These are phyloP conservation scores for Triplophysa tibetana DNA, from an alignment of 2,113 vertebrate genomes.

Conservation along the genomic window DNA sequence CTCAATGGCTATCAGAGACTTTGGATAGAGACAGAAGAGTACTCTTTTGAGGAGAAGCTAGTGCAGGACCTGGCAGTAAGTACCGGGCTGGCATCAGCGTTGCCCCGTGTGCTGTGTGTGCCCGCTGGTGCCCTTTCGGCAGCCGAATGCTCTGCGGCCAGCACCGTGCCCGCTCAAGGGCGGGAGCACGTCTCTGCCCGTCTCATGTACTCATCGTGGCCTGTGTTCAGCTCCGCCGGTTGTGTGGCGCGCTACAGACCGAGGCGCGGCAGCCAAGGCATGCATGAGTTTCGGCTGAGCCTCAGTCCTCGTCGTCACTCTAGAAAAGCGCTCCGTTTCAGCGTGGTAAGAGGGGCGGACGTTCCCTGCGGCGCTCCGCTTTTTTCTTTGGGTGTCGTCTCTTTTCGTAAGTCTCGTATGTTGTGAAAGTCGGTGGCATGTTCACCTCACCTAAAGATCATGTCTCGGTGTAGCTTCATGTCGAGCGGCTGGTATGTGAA, in stretches of 20 bases:
- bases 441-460: conserved; percentile 64
- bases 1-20: conserved; percentile 99
- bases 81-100: conserved; percentile 76
- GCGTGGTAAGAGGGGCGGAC: conserved; percentile 68
- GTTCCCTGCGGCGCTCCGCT: conserved; percentile 58
- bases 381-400: conserved; percentile 74
- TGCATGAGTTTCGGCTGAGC: conserved; percentile 74
- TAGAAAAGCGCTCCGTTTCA: conserved; percentile 70
- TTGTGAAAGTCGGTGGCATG: conserved; percentile 76
- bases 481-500: conserved; percentile 13
- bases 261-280: conserved; percentile 72
- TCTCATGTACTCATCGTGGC: conserved; percentile 59
- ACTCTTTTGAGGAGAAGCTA: conserved; percentile 99
- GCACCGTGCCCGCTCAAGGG: conserved; percentile 69
- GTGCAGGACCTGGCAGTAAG: conserved; percentile 99
- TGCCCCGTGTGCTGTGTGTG: conserved; percentile 71
- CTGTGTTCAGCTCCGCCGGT: conserved; percentile 64
- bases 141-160: conserved; percentile 73
- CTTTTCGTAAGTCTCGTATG: conserved; percentile 71
- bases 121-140: conserved; percentile 68
- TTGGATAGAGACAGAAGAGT: conserved; percentile 99
- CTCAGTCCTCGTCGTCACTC: conserved; percentile 57
- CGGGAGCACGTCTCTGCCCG: conserved; percentile 66
- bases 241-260: conserved; percentile 66
- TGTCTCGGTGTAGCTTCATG: conserved; percentile 40